Conservation (phyloP, 2,113 vertebrate genomes). For the Morone saxatilis region DNA sequence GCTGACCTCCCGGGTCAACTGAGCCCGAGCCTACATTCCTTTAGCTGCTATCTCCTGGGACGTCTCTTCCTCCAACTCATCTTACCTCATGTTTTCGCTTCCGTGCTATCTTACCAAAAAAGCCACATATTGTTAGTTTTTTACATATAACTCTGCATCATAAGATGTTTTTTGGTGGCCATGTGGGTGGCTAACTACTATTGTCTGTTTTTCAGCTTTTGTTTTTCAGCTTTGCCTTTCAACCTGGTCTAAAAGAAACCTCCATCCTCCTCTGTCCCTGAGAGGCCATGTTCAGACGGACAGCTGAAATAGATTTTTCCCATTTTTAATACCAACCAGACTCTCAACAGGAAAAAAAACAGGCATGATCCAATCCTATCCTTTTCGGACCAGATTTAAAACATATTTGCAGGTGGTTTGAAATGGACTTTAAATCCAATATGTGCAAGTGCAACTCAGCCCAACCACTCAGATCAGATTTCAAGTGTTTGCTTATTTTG, state of each 20-base stretch:
- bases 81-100: slow-evolving; percentile 33
- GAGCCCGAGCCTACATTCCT: slow-evolving; percentile 57
- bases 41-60: slow-evolving; percentile 27
- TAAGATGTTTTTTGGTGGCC: neutral
- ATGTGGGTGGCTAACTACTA: neutral
- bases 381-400: slow-evolving; percentile 10
- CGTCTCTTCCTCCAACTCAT: slow-evolving; percentile 48
- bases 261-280: neutral
- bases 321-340: slow-evolving; percentile 9
- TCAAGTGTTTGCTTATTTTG: slow-evolving; percentile 29
- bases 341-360: neutral
- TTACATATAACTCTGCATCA: slow-evolving; percentile 8
- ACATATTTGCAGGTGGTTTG: slow-evolving; percentile 31
- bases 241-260: neutral
- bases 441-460: slow-evolving; percentile 22
- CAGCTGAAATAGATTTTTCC: neutral
- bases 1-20: slow-evolving; percentile 56
- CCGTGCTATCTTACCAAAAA: slow-evolving; percentile 32
- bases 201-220: neutral
- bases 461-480: slow-evolving; percentile 11
- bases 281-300: neutral
- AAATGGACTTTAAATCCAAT: slow-evolving; percentile 51
- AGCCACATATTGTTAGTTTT: slow-evolving; percentile 13
- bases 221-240: neutral
- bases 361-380: neutral